These are phyloP conservation scores for Papilio polytes DNA, from an alignment of 1,140 invertebrate species.

Conservation along the genomic window DNA sequence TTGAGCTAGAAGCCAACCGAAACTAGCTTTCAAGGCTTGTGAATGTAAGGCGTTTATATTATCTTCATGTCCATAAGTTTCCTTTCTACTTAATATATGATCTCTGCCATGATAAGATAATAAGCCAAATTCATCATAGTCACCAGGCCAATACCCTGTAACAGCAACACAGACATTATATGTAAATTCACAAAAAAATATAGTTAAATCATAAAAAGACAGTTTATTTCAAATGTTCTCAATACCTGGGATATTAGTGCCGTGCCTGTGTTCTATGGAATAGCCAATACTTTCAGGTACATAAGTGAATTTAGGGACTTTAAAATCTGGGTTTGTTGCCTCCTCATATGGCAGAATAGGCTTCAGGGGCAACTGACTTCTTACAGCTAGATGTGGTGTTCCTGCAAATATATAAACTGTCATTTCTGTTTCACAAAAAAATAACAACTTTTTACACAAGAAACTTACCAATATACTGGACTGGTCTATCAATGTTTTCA, in stretches of 20 bases:
- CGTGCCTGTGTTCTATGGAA: conserved; percentile 83
- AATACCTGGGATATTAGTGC: conserved; percentile 89
- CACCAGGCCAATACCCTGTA: conserved; percentile 92
- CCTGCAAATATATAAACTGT: conserved; percentile 68
- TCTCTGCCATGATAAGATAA: conserved; percentile 89
- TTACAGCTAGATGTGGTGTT: conserved; percentile 86
- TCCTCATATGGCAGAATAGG: conserved; percentile 85
- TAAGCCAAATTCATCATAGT: conserved; percentile 89
- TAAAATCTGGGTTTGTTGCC: conserved; percentile 83
- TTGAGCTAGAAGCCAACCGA: conserved; percentile 91
- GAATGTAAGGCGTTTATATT: conserved; percentile 86
- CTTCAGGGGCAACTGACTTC: conserved; percentile 86
- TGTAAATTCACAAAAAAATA: too few species aligned
- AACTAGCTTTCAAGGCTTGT: conserved; percentile 91
- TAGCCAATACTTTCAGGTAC: conserved; percentile 86
- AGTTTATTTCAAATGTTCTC: not conserved
- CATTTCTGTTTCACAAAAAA: not conserved
- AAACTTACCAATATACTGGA: conserved; percentile 86
- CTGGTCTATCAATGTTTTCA: conserved; percentile 85
- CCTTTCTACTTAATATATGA: conserved; percentile 80
- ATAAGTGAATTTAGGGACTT: conserved; percentile 84
- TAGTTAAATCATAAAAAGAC: not conserved
- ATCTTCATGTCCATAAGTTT: conserved; percentile 81
- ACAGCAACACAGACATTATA: conserved; percentile 49
- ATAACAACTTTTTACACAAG: conserved; percentile 10